phyloP scores from a whole-genome alignment of 2,797 vertebrate species.

The Borostomias antarcticus region DNA sequence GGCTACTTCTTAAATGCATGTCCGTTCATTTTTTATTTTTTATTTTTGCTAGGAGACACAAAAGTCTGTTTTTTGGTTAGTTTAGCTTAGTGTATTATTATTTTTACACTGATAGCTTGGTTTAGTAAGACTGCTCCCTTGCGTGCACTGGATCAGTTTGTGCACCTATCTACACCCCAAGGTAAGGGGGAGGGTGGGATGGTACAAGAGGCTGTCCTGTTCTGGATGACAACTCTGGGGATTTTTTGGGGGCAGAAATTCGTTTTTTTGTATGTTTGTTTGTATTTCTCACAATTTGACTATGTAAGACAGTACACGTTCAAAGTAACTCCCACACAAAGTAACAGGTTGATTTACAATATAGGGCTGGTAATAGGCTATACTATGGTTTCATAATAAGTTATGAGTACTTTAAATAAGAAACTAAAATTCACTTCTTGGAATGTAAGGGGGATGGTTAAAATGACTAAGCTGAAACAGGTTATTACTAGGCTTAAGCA shows the following conservation, averaged over 20 bases:
- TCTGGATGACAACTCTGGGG: neutral
- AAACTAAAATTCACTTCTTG: conserved; percentile 14
- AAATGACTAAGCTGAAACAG: conserved; percentile 14
- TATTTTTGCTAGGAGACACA: no score
- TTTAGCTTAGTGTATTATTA: no score
- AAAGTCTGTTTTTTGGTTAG: no score
- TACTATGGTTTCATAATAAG: no score
- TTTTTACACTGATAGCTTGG: neutral
- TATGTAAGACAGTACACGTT: no score
- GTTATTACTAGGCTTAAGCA: conserved; percentile 25
- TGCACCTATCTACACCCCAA: conserved; percentile 3
- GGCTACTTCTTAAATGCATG: no score
- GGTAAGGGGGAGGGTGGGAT: neutral
- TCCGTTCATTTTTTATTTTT: no score
- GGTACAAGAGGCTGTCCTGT: neutral
- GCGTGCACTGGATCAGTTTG: conserved; percentile 14
- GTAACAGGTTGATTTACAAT: no score
- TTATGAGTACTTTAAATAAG: conserved; percentile 2
- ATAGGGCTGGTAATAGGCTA: no score
- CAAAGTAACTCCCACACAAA: no score
- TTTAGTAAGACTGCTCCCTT: conserved; percentile 24
- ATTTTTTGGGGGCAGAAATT: neutral
- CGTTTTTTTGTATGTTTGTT: neutral
- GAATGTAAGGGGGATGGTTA: conserved; percentile 11
- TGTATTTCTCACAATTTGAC: conserved; percentile 4